Percentiles rank a stretch among this genome's conserved stretches.
These are phyloP conservation scores for Bubo bubo DNA, from an alignment of 2,113 vertebrate species.

Conservation along the genomic window DNA sequence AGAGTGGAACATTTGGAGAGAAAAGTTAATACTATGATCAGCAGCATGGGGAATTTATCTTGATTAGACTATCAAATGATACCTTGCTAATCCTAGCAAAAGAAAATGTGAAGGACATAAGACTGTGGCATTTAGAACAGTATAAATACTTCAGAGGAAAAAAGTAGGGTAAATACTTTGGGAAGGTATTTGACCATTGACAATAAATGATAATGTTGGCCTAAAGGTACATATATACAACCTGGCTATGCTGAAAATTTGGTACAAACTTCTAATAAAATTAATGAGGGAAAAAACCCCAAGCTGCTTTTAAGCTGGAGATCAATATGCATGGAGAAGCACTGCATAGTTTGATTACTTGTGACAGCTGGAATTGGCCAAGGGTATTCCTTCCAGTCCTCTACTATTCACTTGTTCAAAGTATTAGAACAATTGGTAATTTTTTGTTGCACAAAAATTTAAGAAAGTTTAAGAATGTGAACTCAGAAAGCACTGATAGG, in stretches of 20 bases:
- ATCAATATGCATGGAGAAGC: background rate
- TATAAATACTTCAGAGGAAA: background rate
- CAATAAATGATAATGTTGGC: background rate
- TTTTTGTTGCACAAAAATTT: background rate
- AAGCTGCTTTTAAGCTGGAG: background rate
- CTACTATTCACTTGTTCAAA: background rate
- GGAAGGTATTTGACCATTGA: background rate
- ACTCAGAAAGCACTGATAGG: background rate
- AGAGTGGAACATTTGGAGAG: background rate
- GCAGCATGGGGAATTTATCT: background rate
- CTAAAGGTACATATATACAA: background rate
- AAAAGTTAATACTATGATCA: background rate
- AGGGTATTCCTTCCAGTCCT: background rate
- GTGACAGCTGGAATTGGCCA: background rate
- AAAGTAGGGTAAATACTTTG: background rate
- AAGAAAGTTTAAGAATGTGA: background rate
- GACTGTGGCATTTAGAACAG: background rate
- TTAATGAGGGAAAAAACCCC: fast-evolving
- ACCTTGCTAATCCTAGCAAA: background rate
- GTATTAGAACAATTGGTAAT: background rate
- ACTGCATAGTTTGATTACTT: background rate
- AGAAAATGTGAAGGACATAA: background rate
- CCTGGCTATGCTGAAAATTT: background rate
- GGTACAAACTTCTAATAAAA: background rate
- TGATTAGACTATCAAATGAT: background rate